phyloP scores from a whole-genome alignment of 2,797 vertebrate genomes.

The Sparus aurata region DNA sequence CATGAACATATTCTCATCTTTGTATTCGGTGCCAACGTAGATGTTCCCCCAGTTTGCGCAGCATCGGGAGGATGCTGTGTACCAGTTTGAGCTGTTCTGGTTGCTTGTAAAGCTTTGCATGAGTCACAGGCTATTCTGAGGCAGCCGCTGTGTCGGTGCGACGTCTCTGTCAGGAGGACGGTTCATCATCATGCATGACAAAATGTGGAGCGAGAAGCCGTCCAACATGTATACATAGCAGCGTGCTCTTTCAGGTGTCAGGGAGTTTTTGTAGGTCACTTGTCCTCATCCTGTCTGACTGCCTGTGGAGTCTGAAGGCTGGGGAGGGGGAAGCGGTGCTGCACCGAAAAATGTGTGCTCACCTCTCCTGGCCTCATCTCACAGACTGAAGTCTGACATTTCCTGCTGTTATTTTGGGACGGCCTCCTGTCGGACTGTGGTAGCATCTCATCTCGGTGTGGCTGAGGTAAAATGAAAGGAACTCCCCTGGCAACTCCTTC shows the following conservation, averaged over 20 bases:
- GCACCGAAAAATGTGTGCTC: conserved; percentile 36
- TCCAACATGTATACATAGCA: conserved; percentile 6
- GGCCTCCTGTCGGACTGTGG: conserved; percentile 45
- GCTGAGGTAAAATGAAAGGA: conserved; percentile 49
- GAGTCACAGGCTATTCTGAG: conserved; percentile 61
- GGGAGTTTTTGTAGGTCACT: conserved; percentile 25
- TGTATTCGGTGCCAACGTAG: conserved; percentile 2
- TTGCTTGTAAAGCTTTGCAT: conserved; percentile 29
- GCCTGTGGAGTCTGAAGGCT: conserved; percentile 6
- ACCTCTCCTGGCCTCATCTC: conserved; percentile 63
- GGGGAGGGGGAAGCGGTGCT: not conserved
- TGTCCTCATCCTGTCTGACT: conserved; percentile 36
- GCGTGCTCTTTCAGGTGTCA: conserved; percentile 36
- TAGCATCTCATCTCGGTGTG: conserved; percentile 40
- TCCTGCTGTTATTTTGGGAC: conserved; percentile 71
- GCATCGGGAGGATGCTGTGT: conserved; percentile 11
- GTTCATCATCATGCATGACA: conserved; percentile 21
- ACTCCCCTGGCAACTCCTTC: conserved; percentile 46
- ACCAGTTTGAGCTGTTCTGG: conserved; percentile 17
- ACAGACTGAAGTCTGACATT: conserved; percentile 71
- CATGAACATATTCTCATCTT: conserved; percentile 15
- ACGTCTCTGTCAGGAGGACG: not conserved
- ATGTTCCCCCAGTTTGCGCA: conserved; percentile 19
- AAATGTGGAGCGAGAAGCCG: not conserved
- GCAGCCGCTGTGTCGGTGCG: conserved; percentile 19